phyloP scores from a whole-genome alignment of 1,140 invertebrate genomes.

The Ephestia elutella region DNA sequence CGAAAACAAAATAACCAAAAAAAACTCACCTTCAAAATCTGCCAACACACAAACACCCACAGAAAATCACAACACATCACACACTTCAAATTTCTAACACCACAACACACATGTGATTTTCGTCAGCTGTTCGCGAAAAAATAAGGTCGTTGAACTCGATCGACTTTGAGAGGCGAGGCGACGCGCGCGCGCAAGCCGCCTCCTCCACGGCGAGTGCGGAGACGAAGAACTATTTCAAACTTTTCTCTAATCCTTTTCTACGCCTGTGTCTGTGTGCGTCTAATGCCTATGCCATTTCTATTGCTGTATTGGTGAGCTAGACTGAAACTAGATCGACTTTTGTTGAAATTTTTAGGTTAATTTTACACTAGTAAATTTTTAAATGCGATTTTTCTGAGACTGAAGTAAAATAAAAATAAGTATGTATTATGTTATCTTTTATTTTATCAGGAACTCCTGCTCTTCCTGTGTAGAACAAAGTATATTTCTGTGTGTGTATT shows the following conservation, averaged over 20 bases:
- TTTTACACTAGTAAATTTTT: too few relatives aligned
- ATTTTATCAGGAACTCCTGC: too few relatives aligned
- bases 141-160: conserved; percentile 46
- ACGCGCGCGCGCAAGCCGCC: conserved; percentile 52
- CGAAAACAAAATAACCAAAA: background rate
- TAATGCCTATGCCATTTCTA: conserved; percentile 24
- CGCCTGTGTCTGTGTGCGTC: conserved; percentile 51
- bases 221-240: conserved; percentile 64
- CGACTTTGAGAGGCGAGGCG: conserved; percentile 33
- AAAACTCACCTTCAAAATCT: conserved; percentile 3
- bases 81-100: conserved; percentile 13
- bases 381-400: too few relatives aligned
- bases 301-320: conserved; percentile 48
- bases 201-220: conserved; percentile 48
- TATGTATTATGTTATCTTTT: too few relatives aligned
- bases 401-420: too few relatives aligned
- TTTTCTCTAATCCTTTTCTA: conserved; percentile 66
- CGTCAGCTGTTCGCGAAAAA: conserved; percentile 57
- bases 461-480: too few relatives aligned
- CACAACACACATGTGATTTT: conserved; percentile 4
- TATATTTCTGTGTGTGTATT: too few relatives aligned
- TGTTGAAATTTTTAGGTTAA: background rate
- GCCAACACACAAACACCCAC: conserved; percentile 12
- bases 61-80: conserved; percentile 12
- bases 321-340: conserved; percentile 12